Evolutionary conservation across 2,797 vertebrate species (phyloP).

Genomic region (Odontamblyopus lacepedii): DNA sequence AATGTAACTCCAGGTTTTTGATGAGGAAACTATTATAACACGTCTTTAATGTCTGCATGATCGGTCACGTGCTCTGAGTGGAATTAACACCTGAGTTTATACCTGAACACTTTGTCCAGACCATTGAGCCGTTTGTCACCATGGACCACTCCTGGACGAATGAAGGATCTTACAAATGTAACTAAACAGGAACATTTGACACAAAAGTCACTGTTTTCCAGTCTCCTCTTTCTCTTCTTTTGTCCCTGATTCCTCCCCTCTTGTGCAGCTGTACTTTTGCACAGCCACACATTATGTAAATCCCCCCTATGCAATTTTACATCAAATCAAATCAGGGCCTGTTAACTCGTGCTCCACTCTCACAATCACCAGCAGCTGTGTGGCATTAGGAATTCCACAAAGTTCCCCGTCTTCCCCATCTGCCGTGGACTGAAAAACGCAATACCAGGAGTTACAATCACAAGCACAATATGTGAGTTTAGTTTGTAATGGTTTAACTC

Average conservation of each 20-base stretch:
- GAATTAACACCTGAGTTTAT: too few relatives aligned
- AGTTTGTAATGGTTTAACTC: neutral
- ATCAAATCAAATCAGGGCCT: constrained; percentile 7
- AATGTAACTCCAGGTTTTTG: too few relatives aligned
- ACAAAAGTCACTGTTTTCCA: neutral
- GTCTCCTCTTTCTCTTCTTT: neutral
- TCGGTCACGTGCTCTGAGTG: too few relatives aligned
- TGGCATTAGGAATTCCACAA: constrained; percentile 17
- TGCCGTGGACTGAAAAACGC: neutral
- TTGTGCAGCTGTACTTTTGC: neutral
- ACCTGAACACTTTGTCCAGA: neutral
- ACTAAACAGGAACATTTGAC: neutral
- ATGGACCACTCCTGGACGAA: neutral
- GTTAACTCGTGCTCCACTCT: neutral
- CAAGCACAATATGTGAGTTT: neutral
- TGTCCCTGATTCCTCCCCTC: neutral
- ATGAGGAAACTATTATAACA: too few relatives aligned
- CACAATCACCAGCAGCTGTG: constrained; percentile 8
- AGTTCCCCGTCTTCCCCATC: constrained; percentile 1
- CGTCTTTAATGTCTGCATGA: too few relatives aligned
- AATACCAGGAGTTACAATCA: neutral
- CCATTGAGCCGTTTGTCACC: neutral
- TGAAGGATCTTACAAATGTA: neutral
- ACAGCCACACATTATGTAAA: constrained; percentile 3
- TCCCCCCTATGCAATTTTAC: constrained; percentile 7